phyloP scores from a whole-genome alignment of 2,888 invertebrate species.

The Sympetrum striolatum region DNA sequence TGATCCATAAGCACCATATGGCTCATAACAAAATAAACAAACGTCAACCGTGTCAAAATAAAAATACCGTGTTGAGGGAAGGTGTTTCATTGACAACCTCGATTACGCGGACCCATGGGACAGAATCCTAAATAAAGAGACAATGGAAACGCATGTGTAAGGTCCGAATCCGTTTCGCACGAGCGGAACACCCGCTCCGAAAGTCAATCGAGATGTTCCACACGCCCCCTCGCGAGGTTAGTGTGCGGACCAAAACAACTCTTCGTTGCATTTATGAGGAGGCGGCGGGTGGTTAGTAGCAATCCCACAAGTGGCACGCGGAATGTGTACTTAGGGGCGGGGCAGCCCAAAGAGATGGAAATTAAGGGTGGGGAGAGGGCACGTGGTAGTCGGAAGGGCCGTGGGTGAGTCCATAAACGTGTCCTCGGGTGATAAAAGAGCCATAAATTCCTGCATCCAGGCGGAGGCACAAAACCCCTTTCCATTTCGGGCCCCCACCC shows the following conservation, averaged over 20 bases:
- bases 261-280: background rate
- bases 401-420: slow-evolving; percentile 39
- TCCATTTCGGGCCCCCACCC: background rate
- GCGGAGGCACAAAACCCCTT: slow-evolving; percentile 9
- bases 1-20: too few relatives aligned
- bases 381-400: background rate
- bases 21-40: too few relatives aligned
- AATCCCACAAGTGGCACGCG: slow-evolving; percentile 30
- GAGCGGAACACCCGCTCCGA: too few relatives aligned
- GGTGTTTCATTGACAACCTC: too few relatives aligned
- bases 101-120: too few relatives aligned
- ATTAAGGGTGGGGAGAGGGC: background rate
- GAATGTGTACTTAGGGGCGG: slow-evolving; percentile 1
- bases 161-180: too few relatives aligned
- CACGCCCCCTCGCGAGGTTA: too few relatives aligned
- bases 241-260: too few relatives aligned
- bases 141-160: too few relatives aligned
- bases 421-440: slow-evolving; percentile 43
- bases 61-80: too few relatives aligned
- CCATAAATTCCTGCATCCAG: slow-evolving; percentile 37
- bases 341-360: background rate
- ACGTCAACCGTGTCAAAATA: too few relatives aligned
- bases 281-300: background rate
- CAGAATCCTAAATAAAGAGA: too few relatives aligned
- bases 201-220: background rate